Evolutionary conservation across 2,113 vertebrate genomes (phyloP), one percentile per base, ranked within the genome.

Genomic region (Hassar affinis): DNA sequence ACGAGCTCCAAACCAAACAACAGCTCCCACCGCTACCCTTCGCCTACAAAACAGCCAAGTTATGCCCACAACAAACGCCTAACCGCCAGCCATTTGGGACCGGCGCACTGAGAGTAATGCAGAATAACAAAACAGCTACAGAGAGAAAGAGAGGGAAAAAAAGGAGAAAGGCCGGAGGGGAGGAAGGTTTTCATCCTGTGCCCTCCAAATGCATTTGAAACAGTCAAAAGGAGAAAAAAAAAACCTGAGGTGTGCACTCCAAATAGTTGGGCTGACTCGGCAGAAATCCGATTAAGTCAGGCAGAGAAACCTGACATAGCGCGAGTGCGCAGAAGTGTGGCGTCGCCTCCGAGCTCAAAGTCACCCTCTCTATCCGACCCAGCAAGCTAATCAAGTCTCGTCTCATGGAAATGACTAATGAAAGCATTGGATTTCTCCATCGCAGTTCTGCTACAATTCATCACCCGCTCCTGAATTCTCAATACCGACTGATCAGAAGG

Each of bases 171-270:
- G n/a, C n/a, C n/a, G n/a, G n/a, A 25, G 59, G 64, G 68, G 47
- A 27, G 61, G 38, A 52, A 79, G 79, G 57, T 35, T 84, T 85
- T 76, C 56, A 68, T 79, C 72, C 47, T 20, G 59, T 86, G 87
- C 42, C 89, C 86, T 90, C 86, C 80, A 86, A 88, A 79, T 86
- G 87, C 88, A 88, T 88, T 80, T 76, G 85, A 90, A 88, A 90
- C 87, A 90, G 82, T 82, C 71, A 84, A 78, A 84, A 84, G 81
- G 80, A 84, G 71, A n/a, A n/a, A 38, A 42, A n/a, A 88, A 74
- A 66, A 69, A 82, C 78, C 59, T 22, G 47, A 72, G 30, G 68
- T 85, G 57, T 47, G 61, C 64, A 61, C 87, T 89, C 84, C 68
- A 86, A 88, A 89, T 88, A 85, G 74, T 84, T 83, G 75, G 35